These are phyloP conservation scores for Siniperca undulata DNA, from an alignment of 2,797 vertebrate species.

Conservation along the genomic window DNA sequence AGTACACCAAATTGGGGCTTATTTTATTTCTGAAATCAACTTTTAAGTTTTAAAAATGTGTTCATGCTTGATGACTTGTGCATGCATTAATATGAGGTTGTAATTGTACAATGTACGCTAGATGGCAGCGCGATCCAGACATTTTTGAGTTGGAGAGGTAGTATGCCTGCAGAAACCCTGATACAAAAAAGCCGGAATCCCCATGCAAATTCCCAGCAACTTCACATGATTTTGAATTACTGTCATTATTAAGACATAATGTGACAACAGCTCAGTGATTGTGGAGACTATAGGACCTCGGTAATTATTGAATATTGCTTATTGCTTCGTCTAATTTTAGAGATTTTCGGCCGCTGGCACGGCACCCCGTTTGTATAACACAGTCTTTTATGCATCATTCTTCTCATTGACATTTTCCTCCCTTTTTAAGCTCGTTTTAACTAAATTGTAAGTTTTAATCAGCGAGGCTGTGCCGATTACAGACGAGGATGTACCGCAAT, in stretches of 20 bases:
- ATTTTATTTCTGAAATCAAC: conserved; percentile 20
- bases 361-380: conserved; percentile 62
- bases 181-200: conserved; percentile 83
- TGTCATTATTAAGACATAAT: conserved; percentile 81
- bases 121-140: conserved; percentile 98
- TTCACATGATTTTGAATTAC: conserved; percentile 84
- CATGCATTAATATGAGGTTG: conserved; percentile 76
- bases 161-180: conserved; percentile 78
- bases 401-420: conserved; percentile 57
- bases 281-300: conserved; percentile 59
- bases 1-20: background rate
- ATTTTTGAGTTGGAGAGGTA: conserved; percentile 85
- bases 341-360: conserved; percentile 56
- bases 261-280: conserved; percentile 68
- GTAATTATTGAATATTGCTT: conserved; percentile 69
- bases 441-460: conserved; percentile 72
- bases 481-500: conserved; percentile 77
- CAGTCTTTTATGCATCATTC: conserved; percentile 61
- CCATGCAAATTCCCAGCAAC: conserved; percentile 83
- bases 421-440: conserved; percentile 62
- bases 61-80: conserved; percentile 69
- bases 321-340: conserved; percentile 64
- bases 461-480: conserved; percentile 62
- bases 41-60: conserved; percentile 46
- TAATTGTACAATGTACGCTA: conserved; percentile 94